Percentiles rank a stretch among this genome's conserved stretches.
These are phyloP conservation scores for Eulemur mongoz DNA, from an alignment of 2,797 vertebrate genomes.

Conservation along the genomic window DNA sequence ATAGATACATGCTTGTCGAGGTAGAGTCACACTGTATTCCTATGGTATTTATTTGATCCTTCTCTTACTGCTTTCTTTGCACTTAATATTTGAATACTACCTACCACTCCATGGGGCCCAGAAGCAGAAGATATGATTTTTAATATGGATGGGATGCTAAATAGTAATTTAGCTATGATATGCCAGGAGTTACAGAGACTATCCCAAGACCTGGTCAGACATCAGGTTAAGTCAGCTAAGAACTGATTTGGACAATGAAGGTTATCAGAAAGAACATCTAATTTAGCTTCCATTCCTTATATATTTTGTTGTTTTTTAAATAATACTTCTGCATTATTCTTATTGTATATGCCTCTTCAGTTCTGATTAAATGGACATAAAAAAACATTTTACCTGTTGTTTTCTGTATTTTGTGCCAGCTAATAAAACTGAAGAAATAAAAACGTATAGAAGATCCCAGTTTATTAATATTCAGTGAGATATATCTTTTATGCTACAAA, in stretches of 20 bases:
- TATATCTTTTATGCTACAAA: slow-evolving; percentile 42
- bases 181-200: background rate
- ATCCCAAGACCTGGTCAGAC: background rate
- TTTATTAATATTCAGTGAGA: background rate
- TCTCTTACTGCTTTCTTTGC: slow-evolving; percentile 10
- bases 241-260: background rate
- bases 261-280: background rate
- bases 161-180: background rate
- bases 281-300: background rate
- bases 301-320: background rate
- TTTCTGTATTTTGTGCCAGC: background rate
- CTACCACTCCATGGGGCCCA: background rate
- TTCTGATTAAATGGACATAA: slow-evolving; percentile 36
- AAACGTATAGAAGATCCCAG: background rate
- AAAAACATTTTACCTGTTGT: background rate
- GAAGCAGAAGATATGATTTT: background rate
- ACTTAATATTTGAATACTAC: slow-evolving; percentile 51
- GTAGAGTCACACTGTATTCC: background rate
- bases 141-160: background rate
- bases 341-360: background rate
- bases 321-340: background rate
- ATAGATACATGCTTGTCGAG: background rate
- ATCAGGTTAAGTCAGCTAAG: background rate
- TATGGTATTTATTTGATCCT: background rate
- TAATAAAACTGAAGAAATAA: slow-evolving; percentile 46